Evolutionary conservation across 2,888 invertebrate genomes (phyloP).

Genomic region (Leptopilina drosophilae): DNA sequence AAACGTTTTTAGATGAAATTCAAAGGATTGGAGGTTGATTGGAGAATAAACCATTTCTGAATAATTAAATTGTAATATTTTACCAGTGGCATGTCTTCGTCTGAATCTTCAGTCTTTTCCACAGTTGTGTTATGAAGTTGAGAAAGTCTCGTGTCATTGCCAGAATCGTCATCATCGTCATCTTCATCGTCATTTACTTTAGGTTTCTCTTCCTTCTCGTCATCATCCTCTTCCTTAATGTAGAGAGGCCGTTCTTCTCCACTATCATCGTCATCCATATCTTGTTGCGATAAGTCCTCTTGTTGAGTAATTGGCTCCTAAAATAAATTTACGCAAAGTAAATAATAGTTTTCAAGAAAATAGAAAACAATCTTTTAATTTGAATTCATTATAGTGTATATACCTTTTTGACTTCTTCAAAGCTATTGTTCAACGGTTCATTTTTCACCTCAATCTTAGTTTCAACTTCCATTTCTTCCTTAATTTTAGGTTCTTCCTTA

Average conservation of each 20-base stretch:
- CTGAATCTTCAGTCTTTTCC: conserved; percentile 78
- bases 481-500: conserved; percentile 71
- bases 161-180: conserved; percentile 67
- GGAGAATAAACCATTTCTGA: too few species aligned
- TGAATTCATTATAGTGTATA: conserved; percentile 7
- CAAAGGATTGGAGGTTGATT: too few species aligned
- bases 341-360: background rate
- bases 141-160: conserved; percentile 71
- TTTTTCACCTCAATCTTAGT: conserved; percentile 71
- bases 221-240: conserved; percentile 77
- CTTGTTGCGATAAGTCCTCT: conserved; percentile 20
- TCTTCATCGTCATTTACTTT: conserved; percentile 53
- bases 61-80: conserved; percentile 60
- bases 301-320: conserved; percentile 52
- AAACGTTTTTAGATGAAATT: too few species aligned
- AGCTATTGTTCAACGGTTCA: conserved; percentile 62
- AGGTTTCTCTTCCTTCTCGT: conserved; percentile 62
- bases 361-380: background rate
- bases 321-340: background rate
- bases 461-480: conserved; percentile 59
- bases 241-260: conserved; percentile 80
- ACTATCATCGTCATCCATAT: conserved; percentile 70
- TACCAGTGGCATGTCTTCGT: conserved; percentile 88
- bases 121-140: conserved; percentile 74
- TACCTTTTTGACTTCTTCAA: conserved; percentile 59